Percentiles rank a stretch among this genome's conserved stretches.
These are phyloP conservation scores for Alloplasta piceator DNA, from an alignment of 2,888 invertebrate genomes.

Conservation along the genomic window DNA sequence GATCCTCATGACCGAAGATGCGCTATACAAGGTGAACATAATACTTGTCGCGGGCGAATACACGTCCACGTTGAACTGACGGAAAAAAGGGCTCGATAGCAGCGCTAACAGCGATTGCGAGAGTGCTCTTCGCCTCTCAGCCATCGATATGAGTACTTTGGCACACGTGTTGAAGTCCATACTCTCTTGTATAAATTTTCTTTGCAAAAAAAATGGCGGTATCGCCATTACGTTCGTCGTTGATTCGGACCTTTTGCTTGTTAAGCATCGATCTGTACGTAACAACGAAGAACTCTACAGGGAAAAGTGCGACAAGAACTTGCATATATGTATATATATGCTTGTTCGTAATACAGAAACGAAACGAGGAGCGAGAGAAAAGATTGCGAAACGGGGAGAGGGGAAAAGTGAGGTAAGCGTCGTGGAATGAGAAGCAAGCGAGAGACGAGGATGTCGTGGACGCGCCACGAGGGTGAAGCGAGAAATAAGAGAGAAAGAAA, in stretches of 20 bases:
- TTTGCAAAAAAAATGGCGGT: no score
- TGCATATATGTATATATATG: conserved; percentile 13
- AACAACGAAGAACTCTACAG: background rate
- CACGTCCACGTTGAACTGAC: no score
- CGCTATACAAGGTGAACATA: no score
- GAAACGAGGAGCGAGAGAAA: conserved; percentile 50
- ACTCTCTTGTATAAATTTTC: background rate
- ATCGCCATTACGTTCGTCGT: no score
- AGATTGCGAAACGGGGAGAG: conserved; percentile 26
- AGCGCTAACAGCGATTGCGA: no score
- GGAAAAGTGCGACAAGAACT: conserved; percentile 9
- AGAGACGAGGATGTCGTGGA: conserved; percentile 54
- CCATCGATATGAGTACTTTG: conserved; percentile 1
- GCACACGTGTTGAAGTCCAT: background rate
- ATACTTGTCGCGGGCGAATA: no score
- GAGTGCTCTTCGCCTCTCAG: background rate
- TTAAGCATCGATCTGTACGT: no score
- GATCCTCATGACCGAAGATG: no score
- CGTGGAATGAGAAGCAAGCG: conserved; percentile 52
- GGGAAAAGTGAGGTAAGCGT: conserved; percentile 37
- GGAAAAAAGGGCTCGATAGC: no score
- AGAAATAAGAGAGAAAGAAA: conserved; percentile 13
- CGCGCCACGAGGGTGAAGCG: conserved; percentile 24
- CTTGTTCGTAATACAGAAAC: conserved; percentile 38
- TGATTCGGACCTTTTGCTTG: no score